Base-by-base conservation (phyloP, 2,888 invertebrate species). In the Ametastegia equiseti region DNA sequence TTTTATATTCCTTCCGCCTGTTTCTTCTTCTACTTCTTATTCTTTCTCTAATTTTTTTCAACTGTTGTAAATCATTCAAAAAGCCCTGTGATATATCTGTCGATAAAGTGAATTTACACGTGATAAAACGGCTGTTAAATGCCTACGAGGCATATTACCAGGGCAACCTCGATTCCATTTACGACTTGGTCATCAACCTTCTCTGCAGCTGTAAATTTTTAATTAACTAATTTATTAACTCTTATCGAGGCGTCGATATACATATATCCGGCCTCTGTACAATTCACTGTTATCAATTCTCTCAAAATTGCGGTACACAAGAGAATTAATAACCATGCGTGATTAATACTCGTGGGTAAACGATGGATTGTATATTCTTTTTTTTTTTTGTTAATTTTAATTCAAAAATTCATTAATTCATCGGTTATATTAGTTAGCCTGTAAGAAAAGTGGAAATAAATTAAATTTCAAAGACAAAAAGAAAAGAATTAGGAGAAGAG, bases 21-120 rank as follows among this genome's bases (percentile, higher is more conserved):
- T 39, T 39, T n/a, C n/a, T 19, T 39, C 36, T 75, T 50, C n/a
- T 50, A 11, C 33, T 50, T n/a, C n/a, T 15, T 50, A 30, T 33
- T 75, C 19, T 13, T 54, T 19, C n/a, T 6, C n/a, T 36, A 5
- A 7, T 11, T 7, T 45, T 30, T 19, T 75, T 13, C 19, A 54
- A 9, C 23, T 60, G 36, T 33, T 75, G 36, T 30, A 75, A 75
- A 75, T 75, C 75, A 75, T 75, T 75, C 13, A 6, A n/a, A 33
- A 36, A 19, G n/a, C 75, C n/a, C 33, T 54, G 71, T 50, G 75
- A 75, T 54, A 75, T 75, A 75, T 75, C 54, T 33, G 50, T 75
- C 75, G 75, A 75, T 75, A 75, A 75, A 75, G 19, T 75, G 2
- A 54, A 75, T 75, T 75, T 75, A 75, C 75, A 75, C 75, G 50